These are phyloP conservation scores for Microtus montanus DNA, from an alignment of 2,113 vertebrate species.

Conservation along the genomic window DNA sequence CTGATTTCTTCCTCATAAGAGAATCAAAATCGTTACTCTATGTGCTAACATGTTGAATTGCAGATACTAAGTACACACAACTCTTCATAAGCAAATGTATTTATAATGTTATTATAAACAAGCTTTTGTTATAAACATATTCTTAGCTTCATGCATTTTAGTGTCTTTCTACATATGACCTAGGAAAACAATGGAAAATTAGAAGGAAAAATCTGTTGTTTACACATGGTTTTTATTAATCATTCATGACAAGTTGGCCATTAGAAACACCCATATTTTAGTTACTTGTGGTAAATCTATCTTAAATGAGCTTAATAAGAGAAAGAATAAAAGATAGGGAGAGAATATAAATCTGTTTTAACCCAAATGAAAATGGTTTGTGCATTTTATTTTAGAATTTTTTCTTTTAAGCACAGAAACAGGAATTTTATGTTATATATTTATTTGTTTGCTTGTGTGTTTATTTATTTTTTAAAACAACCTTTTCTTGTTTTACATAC, in stretches of 20 bases:
- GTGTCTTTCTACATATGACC: neutral
- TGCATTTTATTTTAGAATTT: neutral
- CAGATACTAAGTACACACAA: too few relatives aligned
- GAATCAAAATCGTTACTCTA: neutral
- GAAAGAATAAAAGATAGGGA: neutral
- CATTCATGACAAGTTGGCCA: neutral
- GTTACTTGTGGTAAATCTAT: neutral
- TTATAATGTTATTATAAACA: neutral
- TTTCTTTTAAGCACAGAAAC: neutral
- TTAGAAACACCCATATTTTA: neutral
- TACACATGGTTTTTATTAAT: neutral
- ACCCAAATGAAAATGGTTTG: neutral
- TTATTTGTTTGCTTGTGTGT: too few relatives aligned
- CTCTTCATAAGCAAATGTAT: neutral
- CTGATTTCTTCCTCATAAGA: neutral
- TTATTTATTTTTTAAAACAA: too few relatives aligned
- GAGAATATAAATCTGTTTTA: neutral
- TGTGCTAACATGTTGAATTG: neutral
- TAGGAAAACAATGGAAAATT: constrained; percentile 2
- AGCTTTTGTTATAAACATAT: constrained; percentile 19
- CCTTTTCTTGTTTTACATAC: too few relatives aligned
- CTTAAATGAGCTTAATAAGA: neutral
- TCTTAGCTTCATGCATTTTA: neutral
- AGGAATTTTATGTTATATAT: too few relatives aligned
- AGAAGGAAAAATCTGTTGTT: neutral